Conservation (phyloP, 1,140 invertebrate genomes). For the Drosophila trapezifrons region DNA sequence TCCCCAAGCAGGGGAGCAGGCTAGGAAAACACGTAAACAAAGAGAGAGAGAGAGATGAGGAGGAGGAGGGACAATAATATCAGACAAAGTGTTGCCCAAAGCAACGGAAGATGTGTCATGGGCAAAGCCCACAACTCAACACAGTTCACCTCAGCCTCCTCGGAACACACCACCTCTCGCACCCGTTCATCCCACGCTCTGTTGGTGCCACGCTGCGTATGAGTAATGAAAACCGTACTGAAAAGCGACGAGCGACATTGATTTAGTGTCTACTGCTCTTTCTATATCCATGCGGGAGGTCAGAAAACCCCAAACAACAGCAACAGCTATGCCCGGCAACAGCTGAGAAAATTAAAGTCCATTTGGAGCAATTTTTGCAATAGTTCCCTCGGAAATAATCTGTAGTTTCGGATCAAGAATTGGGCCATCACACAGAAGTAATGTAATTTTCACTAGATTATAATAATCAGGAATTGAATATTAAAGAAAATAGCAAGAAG, state of each 20-base stretch:
- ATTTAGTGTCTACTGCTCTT: conserved; percentile 67
- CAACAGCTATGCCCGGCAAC: neutral
- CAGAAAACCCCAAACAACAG: conserved; percentile 29
- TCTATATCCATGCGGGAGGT: conserved; percentile 31
- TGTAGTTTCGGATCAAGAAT: neutral
- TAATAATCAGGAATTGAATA: too few relatives aligned
- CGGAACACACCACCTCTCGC: neutral
- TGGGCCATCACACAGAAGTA: neutral
- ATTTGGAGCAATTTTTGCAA: conserved; percentile 9
- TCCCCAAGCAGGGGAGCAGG: conserved; percentile 14
- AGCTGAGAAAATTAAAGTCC: conserved; percentile 1
- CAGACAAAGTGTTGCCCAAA: conserved; percentile 57
- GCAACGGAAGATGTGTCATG: conserved; percentile 54
- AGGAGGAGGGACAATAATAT: conserved; percentile 15
- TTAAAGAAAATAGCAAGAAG: neutral
- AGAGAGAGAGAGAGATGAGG: neutral
- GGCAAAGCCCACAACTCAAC: conserved; percentile 38
- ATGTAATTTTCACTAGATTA: neutral
- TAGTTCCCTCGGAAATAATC: neutral
- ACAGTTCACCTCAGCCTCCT: conserved; percentile 26
- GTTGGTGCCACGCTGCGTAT: conserved; percentile 63
- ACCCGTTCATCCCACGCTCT: conserved; percentile 55
- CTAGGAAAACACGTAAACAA: conserved; percentile 19
- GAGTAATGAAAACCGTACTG: conserved; percentile 70
- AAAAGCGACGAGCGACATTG: conserved; percentile 73